Conservation (phyloP, 2,797 vertebrate species). For the Cossypha polioptera region DNA sequence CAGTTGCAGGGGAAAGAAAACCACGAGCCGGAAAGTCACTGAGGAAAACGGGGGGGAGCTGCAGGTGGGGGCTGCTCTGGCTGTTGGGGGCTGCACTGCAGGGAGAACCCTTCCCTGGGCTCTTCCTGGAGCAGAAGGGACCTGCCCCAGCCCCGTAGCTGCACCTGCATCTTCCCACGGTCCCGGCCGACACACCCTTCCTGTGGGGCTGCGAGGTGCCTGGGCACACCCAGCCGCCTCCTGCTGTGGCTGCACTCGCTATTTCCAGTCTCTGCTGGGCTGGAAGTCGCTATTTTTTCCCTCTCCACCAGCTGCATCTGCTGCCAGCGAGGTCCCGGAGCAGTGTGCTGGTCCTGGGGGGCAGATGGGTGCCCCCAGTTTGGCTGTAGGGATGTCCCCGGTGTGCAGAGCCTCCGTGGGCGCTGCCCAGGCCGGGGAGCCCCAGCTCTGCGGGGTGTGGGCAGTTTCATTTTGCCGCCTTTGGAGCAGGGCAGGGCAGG, state of each 20-base stretch:
- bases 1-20: neutral
- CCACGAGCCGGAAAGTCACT: fast-evolving
- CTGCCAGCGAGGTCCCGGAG: neutral
- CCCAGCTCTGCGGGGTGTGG: neutral
- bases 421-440: neutral
- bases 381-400: neutral
- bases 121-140: neutral
- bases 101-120: neutral
- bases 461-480: neutral
- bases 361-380: fast-evolving
- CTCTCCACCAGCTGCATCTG: fast-evolving
- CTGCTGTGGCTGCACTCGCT: neutral
- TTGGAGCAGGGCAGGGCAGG: neutral
- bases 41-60: neutral
- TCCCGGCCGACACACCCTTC: neutral
- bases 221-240: neutral
- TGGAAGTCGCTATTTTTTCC: neutral
- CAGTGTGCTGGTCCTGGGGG: fast-evolving
- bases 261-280: neutral
- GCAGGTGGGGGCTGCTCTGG: no score
- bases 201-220: neutral
- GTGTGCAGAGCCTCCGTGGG: no score
- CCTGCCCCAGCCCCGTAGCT: fast-evolving
- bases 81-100: fast-evolving
- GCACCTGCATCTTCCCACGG: neutral